These are phyloP conservation scores for Oxyruncus cristatus DNA, from an alignment of 2,113 vertebrate species.

Conservation along the genomic window DNA sequence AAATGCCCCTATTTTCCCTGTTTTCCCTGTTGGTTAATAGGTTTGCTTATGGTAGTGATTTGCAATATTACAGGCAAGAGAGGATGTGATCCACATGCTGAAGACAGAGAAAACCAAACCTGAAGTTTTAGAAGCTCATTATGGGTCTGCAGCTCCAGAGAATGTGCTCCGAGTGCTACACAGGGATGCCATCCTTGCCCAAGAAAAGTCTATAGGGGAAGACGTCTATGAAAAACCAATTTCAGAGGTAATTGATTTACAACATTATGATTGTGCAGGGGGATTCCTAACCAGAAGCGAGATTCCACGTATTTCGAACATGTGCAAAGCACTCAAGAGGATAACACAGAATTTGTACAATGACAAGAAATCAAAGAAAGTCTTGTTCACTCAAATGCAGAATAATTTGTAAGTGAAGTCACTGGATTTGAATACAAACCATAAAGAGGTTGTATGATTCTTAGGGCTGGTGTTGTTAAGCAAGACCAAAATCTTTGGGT, in stretches of 20 bases:
- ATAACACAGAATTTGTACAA: background rate
- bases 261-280: background rate
- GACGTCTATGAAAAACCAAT: constrained; percentile 94
- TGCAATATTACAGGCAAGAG: constrained; percentile 84
- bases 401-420: background rate
- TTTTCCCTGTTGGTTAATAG: background rate
- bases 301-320: background rate
- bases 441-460: background rate
- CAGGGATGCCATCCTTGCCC: constrained; percentile 82
- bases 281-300: background rate
- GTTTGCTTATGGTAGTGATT: constrained; percentile 24
- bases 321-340: background rate
- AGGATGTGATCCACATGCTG: constrained; percentile 93
- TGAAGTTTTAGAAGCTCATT: constrained; percentile 89
- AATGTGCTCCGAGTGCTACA: constrained; percentile 88
- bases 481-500: background rate
- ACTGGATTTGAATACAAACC: background rate
- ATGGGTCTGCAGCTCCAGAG: constrained; percentile 83
- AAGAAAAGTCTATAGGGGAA: constrained; percentile 70
- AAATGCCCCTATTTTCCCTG: background rate
- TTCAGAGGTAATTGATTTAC: constrained; percentile 82
- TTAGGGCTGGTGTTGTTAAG: background rate
- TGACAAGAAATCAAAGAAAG: background rate
- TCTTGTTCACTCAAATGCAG: background rate
- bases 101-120: constrained; percentile 84